A percentile compares a stretch with the other conserved stretches of the same genome.
phyloP scores from a whole-genome alignment of 1,140 invertebrate species.

The Sinonovacula constricta region DNA sequence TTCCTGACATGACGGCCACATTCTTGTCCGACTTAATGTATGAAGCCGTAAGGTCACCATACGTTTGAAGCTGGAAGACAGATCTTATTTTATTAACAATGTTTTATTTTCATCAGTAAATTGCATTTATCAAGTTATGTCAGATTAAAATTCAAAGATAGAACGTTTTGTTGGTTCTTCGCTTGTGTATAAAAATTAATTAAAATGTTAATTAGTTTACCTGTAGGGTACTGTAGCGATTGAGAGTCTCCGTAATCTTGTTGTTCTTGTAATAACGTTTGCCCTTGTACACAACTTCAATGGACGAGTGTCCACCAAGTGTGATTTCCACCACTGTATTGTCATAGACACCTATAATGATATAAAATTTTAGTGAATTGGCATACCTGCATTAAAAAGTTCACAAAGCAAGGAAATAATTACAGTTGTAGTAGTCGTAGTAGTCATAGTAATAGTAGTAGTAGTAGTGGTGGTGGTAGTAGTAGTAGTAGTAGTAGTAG shows the following conservation, averaged over 20 bases:
- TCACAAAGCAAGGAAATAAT: no score
- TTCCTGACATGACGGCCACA: slow-evolving; percentile 64
- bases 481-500: no score
- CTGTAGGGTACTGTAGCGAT: slow-evolving; percentile 63
- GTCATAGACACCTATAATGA: slow-evolving; percentile 33
- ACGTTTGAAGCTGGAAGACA: slow-evolving; percentile 20
- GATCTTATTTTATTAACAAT: no score
- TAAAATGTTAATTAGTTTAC: slow-evolving; percentile 24
- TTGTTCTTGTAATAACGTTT: slow-evolving; percentile 52
- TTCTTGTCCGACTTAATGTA: slow-evolving; percentile 60
- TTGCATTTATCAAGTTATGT: no score
- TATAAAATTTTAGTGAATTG: not conserved
- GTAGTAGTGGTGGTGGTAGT: no score
- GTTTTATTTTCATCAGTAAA: no score
- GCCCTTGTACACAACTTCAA: slow-evolving; percentile 40
- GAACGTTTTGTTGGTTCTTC: no score
- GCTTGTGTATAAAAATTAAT: no score
- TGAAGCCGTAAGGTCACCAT: slow-evolving; percentile 66
- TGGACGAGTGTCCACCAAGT: not conserved
- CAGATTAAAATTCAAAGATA: no score
- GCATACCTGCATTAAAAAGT: not conserved
- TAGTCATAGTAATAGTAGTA: no score
- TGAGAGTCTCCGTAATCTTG: slow-evolving; percentile 41
- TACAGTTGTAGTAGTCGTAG: no score
- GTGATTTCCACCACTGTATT: slow-evolving; percentile 42